phyloP scores from a whole-genome alignment of 2,113 vertebrate species.

The Sceloporus tristichus region DNA sequence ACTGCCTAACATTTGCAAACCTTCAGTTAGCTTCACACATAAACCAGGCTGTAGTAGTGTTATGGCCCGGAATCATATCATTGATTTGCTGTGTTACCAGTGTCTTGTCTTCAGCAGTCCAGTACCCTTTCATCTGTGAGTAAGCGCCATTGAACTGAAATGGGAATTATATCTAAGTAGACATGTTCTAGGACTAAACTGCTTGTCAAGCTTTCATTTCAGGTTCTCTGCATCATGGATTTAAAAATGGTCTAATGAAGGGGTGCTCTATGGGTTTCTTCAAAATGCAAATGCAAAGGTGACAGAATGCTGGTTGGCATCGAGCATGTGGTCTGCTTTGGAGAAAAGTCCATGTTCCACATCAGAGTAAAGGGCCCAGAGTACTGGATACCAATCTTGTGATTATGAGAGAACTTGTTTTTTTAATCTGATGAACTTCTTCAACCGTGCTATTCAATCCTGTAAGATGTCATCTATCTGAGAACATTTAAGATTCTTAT shows the following conservation, averaged over 20 bases:
- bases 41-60: not conserved
- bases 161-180: no score
- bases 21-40: no score
- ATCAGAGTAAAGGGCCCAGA: not conserved
- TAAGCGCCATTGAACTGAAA: no score
- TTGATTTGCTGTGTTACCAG: not conserved
- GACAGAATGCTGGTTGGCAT: not conserved
- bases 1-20: no score
- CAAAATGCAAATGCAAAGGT: not conserved
- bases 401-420: not conserved
- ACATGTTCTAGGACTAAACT: no score
- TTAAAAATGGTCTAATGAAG: no score
- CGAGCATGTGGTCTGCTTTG: not conserved
- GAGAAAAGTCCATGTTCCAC: not conserved
- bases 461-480: not conserved
- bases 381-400: not conserved
- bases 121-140: no score
- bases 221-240: not conserved
- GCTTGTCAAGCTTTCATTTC: no score
- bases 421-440: not conserved
- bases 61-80: not conserved
- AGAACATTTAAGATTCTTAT: not conserved
- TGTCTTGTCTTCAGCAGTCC: not conserved
- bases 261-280: not conserved
- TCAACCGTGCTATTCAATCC: not conserved